Evolutionary conservation across 2,113 vertebrate genomes (phyloP), one percentile per base, ranked within the genome.

Genomic region (Pelobates fuscus): DNA sequence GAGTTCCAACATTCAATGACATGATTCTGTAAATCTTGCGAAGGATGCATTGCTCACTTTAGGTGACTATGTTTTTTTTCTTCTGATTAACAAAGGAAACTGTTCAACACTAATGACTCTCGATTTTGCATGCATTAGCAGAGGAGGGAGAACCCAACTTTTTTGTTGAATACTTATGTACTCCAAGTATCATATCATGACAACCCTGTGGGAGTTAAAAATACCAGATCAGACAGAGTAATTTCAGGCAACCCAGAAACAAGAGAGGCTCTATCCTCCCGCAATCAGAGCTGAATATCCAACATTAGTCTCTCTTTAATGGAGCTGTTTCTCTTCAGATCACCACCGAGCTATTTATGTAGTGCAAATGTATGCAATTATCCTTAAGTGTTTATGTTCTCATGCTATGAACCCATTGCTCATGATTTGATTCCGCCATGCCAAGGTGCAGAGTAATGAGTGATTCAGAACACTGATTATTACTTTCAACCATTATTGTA

Each of bases 161-260:
- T 37, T 37, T 37, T 37, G 32, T 10, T 6, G 32, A 37, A 37
- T 37, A 37, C 32, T 37, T 37, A 10, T 37, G 32, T 37, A 37
- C 32, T 37, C 32, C 10, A 10, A 37, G 32, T 37, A 6, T 1
- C 6, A 10, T 11, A 23, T 55, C 12, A 20, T 58, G 68, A 20
- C 55, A 70, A 30, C 14, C 15, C 79, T 15, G 78, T 78, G 71
- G 84, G 81, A 77, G 79, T 82, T 68, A 8, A 70, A 78, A 80
- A 80, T 69, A 27, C 18, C 1, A 59, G 62, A 82, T 81, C 65
- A 82, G 82, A 84, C 21, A 80, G 70, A 68, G 81, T 86, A 75
- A 80, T 84, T 71, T 15, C 11, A 44, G 80, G 74, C 81, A 79
- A 66, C 82, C 80, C 78, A 54, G 77, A 80, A 83, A 82, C 79